These are phyloP conservation scores for Leptatherina wallacei DNA, from an alignment of 2,797 vertebrate genomes.

Conservation along the genomic window DNA sequence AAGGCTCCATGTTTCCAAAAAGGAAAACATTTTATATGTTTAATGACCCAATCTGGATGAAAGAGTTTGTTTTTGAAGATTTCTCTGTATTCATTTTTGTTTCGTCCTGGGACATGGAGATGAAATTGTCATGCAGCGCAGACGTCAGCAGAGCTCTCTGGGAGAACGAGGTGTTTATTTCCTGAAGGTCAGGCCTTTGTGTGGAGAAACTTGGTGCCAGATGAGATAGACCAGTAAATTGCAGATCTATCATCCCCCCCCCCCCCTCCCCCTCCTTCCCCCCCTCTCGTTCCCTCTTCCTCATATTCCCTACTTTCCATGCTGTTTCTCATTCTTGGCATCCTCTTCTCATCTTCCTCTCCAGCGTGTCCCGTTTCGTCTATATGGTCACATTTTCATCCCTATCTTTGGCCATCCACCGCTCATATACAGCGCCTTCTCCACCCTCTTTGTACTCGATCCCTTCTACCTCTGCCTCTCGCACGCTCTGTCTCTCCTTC, in stretches of 20 bases:
- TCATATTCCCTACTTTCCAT: conserved; percentile 21
- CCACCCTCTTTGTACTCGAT: conserved; percentile 41
- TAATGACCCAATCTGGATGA: neutral
- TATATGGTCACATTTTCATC: conserved; percentile 47
- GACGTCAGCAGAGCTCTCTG: conserved; percentile 56
- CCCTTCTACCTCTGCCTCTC: conserved; percentile 52
- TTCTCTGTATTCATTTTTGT: conserved; percentile 3
- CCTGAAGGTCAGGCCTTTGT: conserved; percentile 91
- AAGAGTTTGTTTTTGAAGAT: conserved; percentile 35
- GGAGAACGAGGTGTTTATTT: conserved; percentile 83
- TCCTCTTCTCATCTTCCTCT: conserved; percentile 26
- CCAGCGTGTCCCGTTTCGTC: conserved; percentile 14
- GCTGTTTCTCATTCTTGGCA: conserved; percentile 28
- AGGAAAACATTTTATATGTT: neutral
- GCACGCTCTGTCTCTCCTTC: conserved; percentile 50
- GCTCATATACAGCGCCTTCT: conserved; percentile 36
- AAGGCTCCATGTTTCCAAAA: neutral
- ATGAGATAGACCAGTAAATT: conserved; percentile 92
- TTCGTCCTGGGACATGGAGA: conserved; percentile 16
- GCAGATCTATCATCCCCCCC: conserved; percentile 84
- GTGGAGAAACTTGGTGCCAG: conserved; percentile 89
- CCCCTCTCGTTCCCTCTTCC: conserved; percentile 1
- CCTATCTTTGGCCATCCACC: conserved; percentile 24
- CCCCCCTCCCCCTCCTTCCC: conserved; percentile 24
- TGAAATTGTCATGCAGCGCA: conserved; percentile 68